Evolutionary conservation across 2,888 invertebrate genomes (phyloP), one percentile per base, ranked within the genome.

Genomic region (Gymnocheta viridis): DNA sequence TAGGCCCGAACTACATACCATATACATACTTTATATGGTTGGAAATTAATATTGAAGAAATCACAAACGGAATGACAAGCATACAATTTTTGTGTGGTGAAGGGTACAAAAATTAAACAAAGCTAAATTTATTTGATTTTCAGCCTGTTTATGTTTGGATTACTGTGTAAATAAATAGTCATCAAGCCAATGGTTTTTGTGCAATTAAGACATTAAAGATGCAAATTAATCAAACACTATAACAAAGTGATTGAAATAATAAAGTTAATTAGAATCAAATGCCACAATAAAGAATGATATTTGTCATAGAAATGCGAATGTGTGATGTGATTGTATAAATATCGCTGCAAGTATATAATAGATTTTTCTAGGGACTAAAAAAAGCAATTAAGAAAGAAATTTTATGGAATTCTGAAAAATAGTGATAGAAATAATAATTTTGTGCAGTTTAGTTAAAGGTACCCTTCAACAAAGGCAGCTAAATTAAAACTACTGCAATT

Each of bases 151-250:
- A 58, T 27, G 47, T 14, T 38, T 67, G 2, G 9, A 32, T 47
- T 32, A 29, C 35, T 67, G 19, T 14, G 35, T n/a, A 47, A 67
- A 62, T 67, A 44, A 77, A 67, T 49, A 77, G 49, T 58, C 38
- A 38, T 67, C 27, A 49, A 73, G 14, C 17, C 12, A 73, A 60
- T 27, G 24, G 29, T 2, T 73, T 35, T 73, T 47, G 4, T 54
- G 38, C 51, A 17, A 49, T 44, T 60, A 24, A 47, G 24, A 49
- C 22, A 47, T 35, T 24, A 49, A 49, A 12, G 49, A 10, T 14
- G 12, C n/a, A 62, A 62, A 27, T n/a, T n/a, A 41, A 56, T 5
- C 19, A 14, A 54, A 58, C 12, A 24, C 2, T 10, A 17, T 51
- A 69, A n/a, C 6, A 24, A 72, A 72, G 32, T 32, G 24, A 44